Conservation (phyloP, 2,113 vertebrate genomes). For the Macrotis lagotis region DNA sequence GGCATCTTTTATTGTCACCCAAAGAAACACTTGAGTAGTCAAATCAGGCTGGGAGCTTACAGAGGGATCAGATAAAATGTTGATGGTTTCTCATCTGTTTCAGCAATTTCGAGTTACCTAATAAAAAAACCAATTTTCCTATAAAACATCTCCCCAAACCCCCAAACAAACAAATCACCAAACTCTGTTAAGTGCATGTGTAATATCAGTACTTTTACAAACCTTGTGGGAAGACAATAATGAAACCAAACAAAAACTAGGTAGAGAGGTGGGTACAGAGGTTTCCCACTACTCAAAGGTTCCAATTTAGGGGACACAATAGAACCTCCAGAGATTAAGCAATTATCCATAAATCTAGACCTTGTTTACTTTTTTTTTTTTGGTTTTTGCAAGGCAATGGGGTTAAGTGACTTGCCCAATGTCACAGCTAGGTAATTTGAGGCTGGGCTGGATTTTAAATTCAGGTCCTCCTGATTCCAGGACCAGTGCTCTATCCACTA, state of each 20-base stretch:
- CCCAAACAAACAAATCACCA: background rate
- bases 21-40: background rate
- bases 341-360: conserved; percentile 1
- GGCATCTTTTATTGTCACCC: background rate
- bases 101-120: conserved; percentile 16
- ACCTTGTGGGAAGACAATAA: conserved; percentile 2
- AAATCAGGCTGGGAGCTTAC: background rate
- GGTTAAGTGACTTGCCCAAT: too few relatives aligned
- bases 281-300: background rate
- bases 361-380: too few relatives aligned
- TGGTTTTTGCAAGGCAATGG: too few relatives aligned
- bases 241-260: conserved; percentile 8
- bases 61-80: background rate
- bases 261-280: background rate
- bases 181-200: background rate
- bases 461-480: too few relatives aligned
- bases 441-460: too few relatives aligned
- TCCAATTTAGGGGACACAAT: conserved; percentile 6
- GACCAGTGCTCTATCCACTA: too few relatives aligned
- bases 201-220: background rate
- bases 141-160: conserved; percentile 18
- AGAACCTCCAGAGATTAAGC: background rate
- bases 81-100: background rate
- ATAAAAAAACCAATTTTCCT: conserved; percentile 11
- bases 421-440: too few relatives aligned